phyloP scores from a whole-genome alignment of 2,888 invertebrate species.

The Ashinkailepas kermadecensis region DNA sequence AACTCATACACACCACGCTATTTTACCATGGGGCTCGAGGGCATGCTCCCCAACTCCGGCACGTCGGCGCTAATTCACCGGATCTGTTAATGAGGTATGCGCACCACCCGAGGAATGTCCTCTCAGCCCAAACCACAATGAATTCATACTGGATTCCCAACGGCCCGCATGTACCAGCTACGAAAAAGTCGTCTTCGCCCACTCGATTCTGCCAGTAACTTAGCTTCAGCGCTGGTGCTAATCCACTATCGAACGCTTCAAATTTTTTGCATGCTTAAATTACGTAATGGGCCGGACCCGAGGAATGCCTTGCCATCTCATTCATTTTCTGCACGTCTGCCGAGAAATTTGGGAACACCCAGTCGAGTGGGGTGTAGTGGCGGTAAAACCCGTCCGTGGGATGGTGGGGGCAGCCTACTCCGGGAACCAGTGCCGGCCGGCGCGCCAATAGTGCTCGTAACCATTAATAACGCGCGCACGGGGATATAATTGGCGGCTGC shows the following conservation, averaged over 20 bases:
- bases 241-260: neutral
- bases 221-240: neutral
- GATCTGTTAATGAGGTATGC: constrained; percentile 5
- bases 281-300: neutral
- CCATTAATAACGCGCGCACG: neutral
- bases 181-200: neutral
- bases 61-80: too few relatives aligned
- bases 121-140: neutral
- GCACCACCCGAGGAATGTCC: neutral
- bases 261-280: neutral
- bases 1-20: too few relatives aligned
- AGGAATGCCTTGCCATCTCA: constrained; percentile 9
- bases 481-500: neutral
- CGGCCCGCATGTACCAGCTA: neutral
- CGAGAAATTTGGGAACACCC: constrained; percentile 13
- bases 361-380: neutral
- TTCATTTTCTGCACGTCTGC: constrained; percentile 2
- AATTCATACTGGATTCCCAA: neutral
- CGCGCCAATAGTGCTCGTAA: neutral
- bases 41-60: too few relatives aligned
- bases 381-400: too few relatives aligned
- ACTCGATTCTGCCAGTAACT: neutral
- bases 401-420: too few relatives aligned
- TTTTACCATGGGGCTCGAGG: too few relatives aligned
- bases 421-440: neutral